Evolutionary conservation across 2,797 vertebrate species (phyloP), one percentile per base, ranked within the genome.

Genomic region (Hirundo rustica): DNA sequence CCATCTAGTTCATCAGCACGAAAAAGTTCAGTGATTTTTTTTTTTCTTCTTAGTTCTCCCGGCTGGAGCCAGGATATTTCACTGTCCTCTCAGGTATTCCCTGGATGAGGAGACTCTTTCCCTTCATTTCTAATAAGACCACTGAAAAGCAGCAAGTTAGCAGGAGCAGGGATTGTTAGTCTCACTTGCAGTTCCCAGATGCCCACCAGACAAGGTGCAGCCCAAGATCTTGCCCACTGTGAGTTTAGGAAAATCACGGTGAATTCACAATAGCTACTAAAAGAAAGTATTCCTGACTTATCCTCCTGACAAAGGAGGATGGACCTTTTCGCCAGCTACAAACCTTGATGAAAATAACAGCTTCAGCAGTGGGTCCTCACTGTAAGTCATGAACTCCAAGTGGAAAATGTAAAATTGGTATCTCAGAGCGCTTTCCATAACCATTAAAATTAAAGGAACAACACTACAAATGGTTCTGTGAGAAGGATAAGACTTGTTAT

Each of bases 261-360:
- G 47, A 73, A 66, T 76, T 66, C 40, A 44, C 36, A 76, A 20
- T 10, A 68, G 21, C 23, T 73, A 66, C 13, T 29, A 42, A 66
- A 76, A 76, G 1, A 20, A 79, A 73, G 6, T 29, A 32, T 51
- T 85, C 36, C 60, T 66, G 18, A 32, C 6, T 70, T 76, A 20
- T 11, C 13, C 27, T 58, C 21, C 61, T 57, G 53, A 40, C 21
- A 30, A 58, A 77, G 45, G 22, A 76, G 22, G 53, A 25, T 67
- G 19, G 4, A 40, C 4, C 12, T 64, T 8, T 78, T 34, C 0
- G 0, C 5, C 38, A 60, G 2, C 13, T 44, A 27, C 20, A 64
- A 89, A 57, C 8, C 16, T 16, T 25, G 21, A 57, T 19, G 32
- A 55, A 91, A 86, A 64, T 15, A 67, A 30, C 26, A 85, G 21